Evolutionary conservation across 2,113 vertebrate species (phyloP).

Genomic region (Aspidoscelis tigris): DNA sequence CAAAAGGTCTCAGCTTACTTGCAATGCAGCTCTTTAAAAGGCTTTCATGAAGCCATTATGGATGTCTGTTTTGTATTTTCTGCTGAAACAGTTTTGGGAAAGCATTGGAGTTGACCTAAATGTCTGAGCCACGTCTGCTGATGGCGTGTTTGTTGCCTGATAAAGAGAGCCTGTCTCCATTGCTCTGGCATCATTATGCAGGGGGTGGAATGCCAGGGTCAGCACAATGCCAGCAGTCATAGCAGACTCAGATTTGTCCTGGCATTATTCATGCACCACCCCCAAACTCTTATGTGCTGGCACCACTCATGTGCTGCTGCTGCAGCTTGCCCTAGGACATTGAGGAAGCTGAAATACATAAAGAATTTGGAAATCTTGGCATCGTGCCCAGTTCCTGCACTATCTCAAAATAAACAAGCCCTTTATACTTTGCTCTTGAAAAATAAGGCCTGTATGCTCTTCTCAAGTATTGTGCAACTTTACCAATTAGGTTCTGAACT

Average conservation of each 20-base stretch:
- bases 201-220: not conserved
- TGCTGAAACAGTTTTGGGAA: not conserved
- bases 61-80: not conserved
- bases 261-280: not conserved
- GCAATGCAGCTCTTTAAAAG: too few species aligned
- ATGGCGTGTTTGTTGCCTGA: not conserved
- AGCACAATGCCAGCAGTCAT: not conserved
- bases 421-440: slow-evolving; percentile 18
- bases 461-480: slow-evolving; percentile 12
- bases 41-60: not conserved
- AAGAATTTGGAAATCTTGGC: slow-evolving; percentile 18
- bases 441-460: slow-evolving; percentile 5
- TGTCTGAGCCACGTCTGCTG: not conserved
- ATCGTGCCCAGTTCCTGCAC: not conserved
- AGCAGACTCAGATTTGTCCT: not conserved
- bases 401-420: slow-evolving; percentile 20
- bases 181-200: not conserved
- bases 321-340: not conserved
- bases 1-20: not conserved
- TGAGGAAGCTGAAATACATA: not conserved
- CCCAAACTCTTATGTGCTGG: not conserved
- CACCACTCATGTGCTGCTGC: not conserved
- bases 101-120: not conserved
- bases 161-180: not conserved
- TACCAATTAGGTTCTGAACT: not conserved